Conservation (phyloP, 2,888 invertebrate genomes). For the Chymomyza caudatula region DNA sequence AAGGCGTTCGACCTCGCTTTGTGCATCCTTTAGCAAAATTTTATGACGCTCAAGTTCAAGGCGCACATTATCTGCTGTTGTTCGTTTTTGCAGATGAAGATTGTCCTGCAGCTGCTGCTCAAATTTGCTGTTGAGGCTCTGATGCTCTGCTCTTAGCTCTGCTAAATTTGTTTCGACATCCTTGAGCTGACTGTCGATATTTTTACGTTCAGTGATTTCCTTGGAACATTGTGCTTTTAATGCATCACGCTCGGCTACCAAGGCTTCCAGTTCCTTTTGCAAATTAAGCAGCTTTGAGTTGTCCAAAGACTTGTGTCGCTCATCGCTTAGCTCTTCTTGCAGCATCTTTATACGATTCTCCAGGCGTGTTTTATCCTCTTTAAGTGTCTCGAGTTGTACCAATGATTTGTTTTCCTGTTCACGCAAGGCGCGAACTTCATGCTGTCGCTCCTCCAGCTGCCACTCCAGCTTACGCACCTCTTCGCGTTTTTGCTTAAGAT, state of each 20-base stretch:
- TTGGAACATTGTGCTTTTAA: constrained; percentile 71
- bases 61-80: constrained; percentile 50
- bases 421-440: constrained; percentile 66
- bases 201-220: constrained; percentile 73
- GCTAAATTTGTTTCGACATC: constrained; percentile 80
- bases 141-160: constrained; percentile 67
- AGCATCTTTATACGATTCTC: constrained; percentile 69
- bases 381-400: constrained; percentile 71
- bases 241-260: constrained; percentile 75
- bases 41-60: constrained; percentile 80
- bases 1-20: constrained; percentile 80
- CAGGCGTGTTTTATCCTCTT: constrained; percentile 73
- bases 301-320: constrained; percentile 31
- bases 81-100: constrained; percentile 45
- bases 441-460: constrained; percentile 61
- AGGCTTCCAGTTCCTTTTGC: constrained; percentile 59
- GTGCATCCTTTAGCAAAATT: constrained; percentile 79
- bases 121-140: constrained; percentile 61
- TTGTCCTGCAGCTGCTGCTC: constrained; percentile 68
- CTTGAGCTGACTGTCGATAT: constrained; percentile 79
- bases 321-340: constrained; percentile 75
- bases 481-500: constrained; percentile 79
- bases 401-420: constrained; percentile 75
- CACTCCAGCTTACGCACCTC: constrained; percentile 79
- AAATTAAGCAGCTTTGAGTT: constrained; percentile 33